Evolutionary conservation across 2,113 vertebrate species (phyloP), one percentile per base, ranked within the genome.

Genomic region (Antennarius striatus): DNA sequence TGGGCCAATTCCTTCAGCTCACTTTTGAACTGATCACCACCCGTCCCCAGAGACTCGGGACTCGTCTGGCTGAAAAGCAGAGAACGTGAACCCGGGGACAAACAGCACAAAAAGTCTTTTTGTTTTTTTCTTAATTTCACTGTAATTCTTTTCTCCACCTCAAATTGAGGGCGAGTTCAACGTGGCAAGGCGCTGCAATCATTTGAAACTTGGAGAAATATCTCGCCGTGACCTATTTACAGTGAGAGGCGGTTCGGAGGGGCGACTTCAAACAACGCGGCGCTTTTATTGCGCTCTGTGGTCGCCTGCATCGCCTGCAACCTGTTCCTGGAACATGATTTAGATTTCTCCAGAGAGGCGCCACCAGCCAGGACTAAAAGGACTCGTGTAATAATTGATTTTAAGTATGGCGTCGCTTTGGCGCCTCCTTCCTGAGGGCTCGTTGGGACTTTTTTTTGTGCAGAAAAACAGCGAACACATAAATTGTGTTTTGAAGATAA

Each of bases 151-250:
- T 75, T 32, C 36, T 66, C 56, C 48, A 84, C 80, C 79, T 76
- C 75, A 82, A 74, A 80, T 79, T 68, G 82, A 79, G 67, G 58
- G 52, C 68, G 48, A 71, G 73, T 80, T 87, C 60, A 81, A 81
- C 77, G 75, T 84, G 83, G 77, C 83, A 75, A 81, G 79, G 59
- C 79, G 64, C 73, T 81, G 85, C 87, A 89, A 88, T 87, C 77
- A 87, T 84, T 81, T 86, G 83, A 85, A 89, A 89, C 80, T 85
- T 78, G 64, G 61, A 72, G 82, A 88, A 88, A 89, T 83, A 75
- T 74, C 53, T 73, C 83, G 81, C 39, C 77, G 74, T 88, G 88
- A 88, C 88, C 85, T 78, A 89, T 89, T 85, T 89, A 78, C 73
- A 69, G 77, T 28, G 30, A 64, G 67, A 74, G 58, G 77, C 77